Conservation (phyloP, 2,888 invertebrate species). For the Prionchulus punctatus region DNA sequence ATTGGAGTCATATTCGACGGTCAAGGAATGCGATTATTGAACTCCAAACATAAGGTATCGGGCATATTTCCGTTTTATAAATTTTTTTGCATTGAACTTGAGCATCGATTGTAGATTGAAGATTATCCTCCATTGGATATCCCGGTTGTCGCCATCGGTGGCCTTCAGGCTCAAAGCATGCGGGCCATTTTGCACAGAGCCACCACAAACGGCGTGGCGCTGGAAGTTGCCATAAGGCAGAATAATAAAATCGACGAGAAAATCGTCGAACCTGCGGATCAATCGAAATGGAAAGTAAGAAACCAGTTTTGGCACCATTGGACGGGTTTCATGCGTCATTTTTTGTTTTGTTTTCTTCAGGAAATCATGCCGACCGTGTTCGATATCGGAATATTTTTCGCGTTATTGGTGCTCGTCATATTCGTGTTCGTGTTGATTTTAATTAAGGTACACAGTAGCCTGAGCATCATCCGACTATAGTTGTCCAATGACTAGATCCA, state of each 20-base stretch:
- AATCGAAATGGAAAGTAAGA: too few relatives aligned
- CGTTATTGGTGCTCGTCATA: constrained; percentile 25
- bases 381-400: constrained; percentile 30
- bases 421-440: constrained; percentile 24
- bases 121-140: neutral
- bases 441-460: too few relatives aligned
- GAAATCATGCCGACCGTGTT: constrained; percentile 15
- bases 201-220: neutral
- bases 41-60: neutral
- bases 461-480: too few relatives aligned
- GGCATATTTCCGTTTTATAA: neutral
- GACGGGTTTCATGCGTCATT: too few relatives aligned
- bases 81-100: neutral
- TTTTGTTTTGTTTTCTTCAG: neutral
- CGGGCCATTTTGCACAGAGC: neutral
- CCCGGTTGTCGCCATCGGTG: neutral
- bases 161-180: neutral
- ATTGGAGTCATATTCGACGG: neutral
- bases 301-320: too few relatives aligned
- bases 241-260: neutral
- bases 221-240: neutral
- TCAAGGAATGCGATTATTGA: neutral
- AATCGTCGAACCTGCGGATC: too few relatives aligned
- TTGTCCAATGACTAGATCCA: too few relatives aligned
- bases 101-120: neutral